Base-by-base conservation (phyloP, 2,797 vertebrate species). In the Picus viridis region DNA sequence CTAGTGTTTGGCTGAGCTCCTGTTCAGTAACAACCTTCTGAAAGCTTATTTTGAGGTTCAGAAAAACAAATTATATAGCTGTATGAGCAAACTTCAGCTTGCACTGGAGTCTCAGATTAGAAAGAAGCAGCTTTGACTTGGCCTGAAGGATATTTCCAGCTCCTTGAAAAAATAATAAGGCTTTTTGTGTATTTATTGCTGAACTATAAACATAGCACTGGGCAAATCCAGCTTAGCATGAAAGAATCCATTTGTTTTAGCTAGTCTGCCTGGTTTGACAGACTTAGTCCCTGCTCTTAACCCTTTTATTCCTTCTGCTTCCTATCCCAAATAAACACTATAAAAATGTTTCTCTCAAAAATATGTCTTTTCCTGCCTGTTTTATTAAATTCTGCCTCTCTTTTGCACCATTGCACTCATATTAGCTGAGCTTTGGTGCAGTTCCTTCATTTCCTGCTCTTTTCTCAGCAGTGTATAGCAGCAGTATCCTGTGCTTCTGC, bases 161-260 rank as follows among this genome's bases (percentile, higher is more conserved):
- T 92, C 56, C 65, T 89, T 83, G 63, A 51, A 57, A 84, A 91
- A 89, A 83, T 86, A 92, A 59, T 87, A 82, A 89, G 62, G 16
- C 47, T 76, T 93, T 94, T 78, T 90, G 24, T 94, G 17, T 90
- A 69, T 88, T 89, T 88, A 83, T 57, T 94, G 75, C 76, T 65
- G 36, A 90, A 27, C 65, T 83, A 54, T 91, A 96, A 95, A 93
- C 65, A 88, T 51, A 89, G 61, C 68, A 43, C 45, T 72, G 45
- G 30, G 30, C 26, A 87, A 89, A 81, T 74, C 22, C 76, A 93
- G 59, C 26, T 72, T 51, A 61, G 43, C 19, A 39, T 94, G 82
- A 96, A 96, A 93, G 69, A 63, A 65, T 71, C 49, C 29, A 12
- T 80, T 96, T 95, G 79, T 92, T 93, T 87, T 74, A 76, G 75